phyloP scores from a whole-genome alignment of 2,888 invertebrate genomes.

The Pheosia tremula region DNA sequence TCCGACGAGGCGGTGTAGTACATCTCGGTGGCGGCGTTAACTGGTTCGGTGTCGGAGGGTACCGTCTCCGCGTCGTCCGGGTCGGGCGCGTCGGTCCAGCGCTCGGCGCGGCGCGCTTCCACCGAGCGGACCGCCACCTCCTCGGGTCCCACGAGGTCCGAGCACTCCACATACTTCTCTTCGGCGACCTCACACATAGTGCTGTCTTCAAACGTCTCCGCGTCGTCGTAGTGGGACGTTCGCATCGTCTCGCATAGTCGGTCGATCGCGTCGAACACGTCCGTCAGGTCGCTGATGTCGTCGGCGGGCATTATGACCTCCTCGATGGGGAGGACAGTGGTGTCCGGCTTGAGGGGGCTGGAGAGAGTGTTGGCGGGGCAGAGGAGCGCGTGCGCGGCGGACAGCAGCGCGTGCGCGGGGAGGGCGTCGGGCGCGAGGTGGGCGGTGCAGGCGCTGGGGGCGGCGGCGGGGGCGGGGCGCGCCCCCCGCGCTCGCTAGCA shows the following conservation, averaged over 20 bases:
- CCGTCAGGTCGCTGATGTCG: constrained; percentile 72
- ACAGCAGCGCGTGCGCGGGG: constrained; percentile 52
- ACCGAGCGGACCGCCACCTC: constrained; percentile 51
- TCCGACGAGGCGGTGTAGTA: constrained; percentile 78
- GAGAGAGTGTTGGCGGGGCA: constrained; percentile 61
- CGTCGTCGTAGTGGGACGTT: constrained; percentile 60
- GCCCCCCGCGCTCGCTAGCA: constrained; percentile 82
- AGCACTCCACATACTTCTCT: constrained; percentile 29
- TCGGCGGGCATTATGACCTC: constrained; percentile 61
- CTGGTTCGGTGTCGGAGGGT: constrained; percentile 51
- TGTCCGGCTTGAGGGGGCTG: constrained; percentile 22
- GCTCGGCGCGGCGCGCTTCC: constrained; percentile 45
- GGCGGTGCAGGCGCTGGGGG: constrained; percentile 47
- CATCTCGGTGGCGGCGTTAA: constrained; percentile 56
- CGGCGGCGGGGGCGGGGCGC: constrained; percentile 43
- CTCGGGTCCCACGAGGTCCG: constrained; percentile 51
- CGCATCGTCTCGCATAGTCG: constrained; percentile 78
- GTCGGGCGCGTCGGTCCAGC: constrained; percentile 57
- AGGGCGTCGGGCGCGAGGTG: constrained; percentile 56
- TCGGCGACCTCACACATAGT: constrained; percentile 12
- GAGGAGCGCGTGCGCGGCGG: constrained; percentile 67
- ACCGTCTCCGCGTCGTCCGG: constrained; percentile 44
- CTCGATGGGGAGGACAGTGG: constrained; percentile 54
- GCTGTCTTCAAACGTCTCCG: neutral
- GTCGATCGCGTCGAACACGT: constrained; percentile 81